phyloP scores from a whole-genome alignment of 2,113 vertebrate genomes.

The Xenopus borealis region DNA sequence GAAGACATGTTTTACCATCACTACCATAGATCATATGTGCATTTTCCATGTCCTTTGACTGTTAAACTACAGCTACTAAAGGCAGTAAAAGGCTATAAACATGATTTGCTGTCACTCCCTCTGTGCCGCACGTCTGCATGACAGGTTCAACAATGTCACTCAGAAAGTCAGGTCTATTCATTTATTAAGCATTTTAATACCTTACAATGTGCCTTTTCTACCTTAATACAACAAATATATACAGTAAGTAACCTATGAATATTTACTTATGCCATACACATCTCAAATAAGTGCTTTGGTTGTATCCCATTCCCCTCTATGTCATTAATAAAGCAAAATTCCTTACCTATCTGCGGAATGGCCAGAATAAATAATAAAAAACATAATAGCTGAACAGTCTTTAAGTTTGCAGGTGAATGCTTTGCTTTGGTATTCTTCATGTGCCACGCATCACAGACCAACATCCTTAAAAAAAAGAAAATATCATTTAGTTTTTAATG shows the following conservation, averaged over 20 bases:
- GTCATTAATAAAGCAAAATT: background rate
- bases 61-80: too few species aligned
- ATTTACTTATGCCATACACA: background rate
- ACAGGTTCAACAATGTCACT: background rate
- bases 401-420: slow-evolving; percentile 16
- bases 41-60: too few species aligned
- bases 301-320: background rate
- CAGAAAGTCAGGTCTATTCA: background rate
- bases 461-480: slow-evolving; percentile 23
- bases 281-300: background rate
- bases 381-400: slow-evolving; percentile 5
- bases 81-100: too few species aligned
- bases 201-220: background rate
- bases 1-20: too few species aligned
- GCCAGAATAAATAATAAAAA: slow-evolving; percentile 14
- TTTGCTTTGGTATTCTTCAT: background rate
- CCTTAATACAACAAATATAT: too few species aligned
- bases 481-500: too few species aligned
- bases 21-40: too few species aligned
- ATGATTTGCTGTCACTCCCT: too few species aligned
- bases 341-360: slow-evolving; percentile 26
- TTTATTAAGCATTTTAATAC: background rate
- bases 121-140: too few species aligned
- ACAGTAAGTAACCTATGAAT: background rate
- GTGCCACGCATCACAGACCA: slow-evolving; percentile 1